These are phyloP conservation scores for Augiades crinisus DNA, from an alignment of 2,888 invertebrate species.

Conservation along the genomic window DNA sequence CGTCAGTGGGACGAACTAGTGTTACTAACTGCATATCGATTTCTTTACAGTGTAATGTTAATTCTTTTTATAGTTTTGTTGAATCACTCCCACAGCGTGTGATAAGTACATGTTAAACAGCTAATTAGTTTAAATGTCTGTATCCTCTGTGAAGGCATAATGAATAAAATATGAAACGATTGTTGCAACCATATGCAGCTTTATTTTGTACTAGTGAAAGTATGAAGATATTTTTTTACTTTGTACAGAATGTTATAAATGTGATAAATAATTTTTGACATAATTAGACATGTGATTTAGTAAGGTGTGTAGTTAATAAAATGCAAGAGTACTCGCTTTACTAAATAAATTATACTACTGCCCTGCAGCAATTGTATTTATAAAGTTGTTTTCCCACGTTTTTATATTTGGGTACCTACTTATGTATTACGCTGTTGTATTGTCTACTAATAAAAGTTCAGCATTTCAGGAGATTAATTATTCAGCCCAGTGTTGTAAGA, in stretches of 20 bases:
- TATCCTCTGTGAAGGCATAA: constrained; percentile 36
- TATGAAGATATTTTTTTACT: constrained; percentile 78
- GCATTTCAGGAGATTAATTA: constrained; percentile 64
- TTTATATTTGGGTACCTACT: constrained; percentile 77
- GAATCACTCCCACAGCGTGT: constrained; percentile 28
- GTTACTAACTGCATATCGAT: constrained; percentile 46
- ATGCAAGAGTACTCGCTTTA: constrained; percentile 69
- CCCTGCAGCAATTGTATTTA: constrained; percentile 57
- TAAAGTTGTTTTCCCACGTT: constrained; percentile 70
- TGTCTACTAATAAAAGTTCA: constrained; percentile 55
- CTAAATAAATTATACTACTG: constrained; percentile 63
- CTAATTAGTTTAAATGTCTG: constrained; percentile 30
- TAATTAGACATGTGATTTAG: constrained; percentile 79
- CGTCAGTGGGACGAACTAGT: constrained; percentile 33
- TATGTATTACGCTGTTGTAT: constrained; percentile 75
- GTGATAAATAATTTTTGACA: constrained; percentile 79
- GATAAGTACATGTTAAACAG: constrained; percentile 33
- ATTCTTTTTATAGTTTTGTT: constrained; percentile 28
- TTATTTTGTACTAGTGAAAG: constrained; percentile 69
- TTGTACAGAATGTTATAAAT: constrained; percentile 78
- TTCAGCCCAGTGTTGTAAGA: constrained; percentile 75
- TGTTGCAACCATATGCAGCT: constrained; percentile 58
- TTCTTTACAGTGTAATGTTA: constrained; percentile 20
- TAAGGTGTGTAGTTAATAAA: constrained; percentile 71
- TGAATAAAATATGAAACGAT: constrained; percentile 36